Conservation (phyloP, 2,888 invertebrate genomes). For the Abrostola triplasia region DNA sequence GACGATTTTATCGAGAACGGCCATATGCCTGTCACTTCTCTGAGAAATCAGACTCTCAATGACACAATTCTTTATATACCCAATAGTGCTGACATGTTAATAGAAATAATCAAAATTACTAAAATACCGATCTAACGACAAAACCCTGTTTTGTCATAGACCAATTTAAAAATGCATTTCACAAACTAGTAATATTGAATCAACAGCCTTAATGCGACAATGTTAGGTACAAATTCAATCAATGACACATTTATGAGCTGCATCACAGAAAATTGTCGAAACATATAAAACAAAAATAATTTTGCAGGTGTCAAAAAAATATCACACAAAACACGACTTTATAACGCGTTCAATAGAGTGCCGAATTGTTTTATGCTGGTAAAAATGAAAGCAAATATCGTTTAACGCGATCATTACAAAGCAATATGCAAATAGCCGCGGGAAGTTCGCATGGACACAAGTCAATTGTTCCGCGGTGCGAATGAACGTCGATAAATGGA, state of each 20-base stretch:
- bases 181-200: fast-evolving
- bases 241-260: background rate
- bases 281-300: slow-evolving; percentile 27
- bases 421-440: slow-evolving; percentile 67
- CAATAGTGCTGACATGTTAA: slow-evolving; percentile 24
- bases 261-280: slow-evolving; percentile 25
- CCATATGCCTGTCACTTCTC: slow-evolving; percentile 5
- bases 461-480: slow-evolving; percentile 63
- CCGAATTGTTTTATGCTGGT: background rate
- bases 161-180: slow-evolving; percentile 11
- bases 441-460: slow-evolving; percentile 67
- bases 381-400: slow-evolving; percentile 29
- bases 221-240: slow-evolving; percentile 11
- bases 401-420: slow-evolving; percentile 47
- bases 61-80: slow-evolving; percentile 35
- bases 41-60: slow-evolving; percentile 25
- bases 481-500: slow-evolving; percentile 63
- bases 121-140: slow-evolving; percentile 49
- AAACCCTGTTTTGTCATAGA: slow-evolving; percentile 35
- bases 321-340: slow-evolving; percentile 12
- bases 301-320: slow-evolving; percentile 8
- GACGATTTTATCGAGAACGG: slow-evolving; percentile 14
- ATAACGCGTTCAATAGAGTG: background rate
- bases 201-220: background rate
- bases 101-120: slow-evolving; percentile 42